phyloP scores from a whole-genome alignment of 2,888 invertebrate genomes.

The Hipparchia sbordonii region DNA sequence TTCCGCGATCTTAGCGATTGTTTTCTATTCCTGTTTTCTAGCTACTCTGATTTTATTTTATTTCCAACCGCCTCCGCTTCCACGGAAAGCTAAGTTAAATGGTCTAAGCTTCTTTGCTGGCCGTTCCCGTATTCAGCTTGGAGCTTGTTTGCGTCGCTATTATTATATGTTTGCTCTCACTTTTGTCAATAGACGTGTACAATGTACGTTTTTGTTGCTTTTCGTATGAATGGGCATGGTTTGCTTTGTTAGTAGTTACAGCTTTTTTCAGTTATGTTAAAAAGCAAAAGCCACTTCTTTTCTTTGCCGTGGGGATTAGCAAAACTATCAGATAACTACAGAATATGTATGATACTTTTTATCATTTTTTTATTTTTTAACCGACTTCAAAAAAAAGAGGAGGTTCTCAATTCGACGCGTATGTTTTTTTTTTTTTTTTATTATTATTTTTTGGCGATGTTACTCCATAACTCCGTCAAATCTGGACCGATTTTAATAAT shows the following conservation, averaged over 20 bases:
- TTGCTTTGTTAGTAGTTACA: background rate
- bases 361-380: no score
- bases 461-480: no score
- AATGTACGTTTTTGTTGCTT: conserved; percentile 28
- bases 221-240: conserved; percentile 21
- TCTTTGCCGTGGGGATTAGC: background rate
- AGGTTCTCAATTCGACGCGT: no score
- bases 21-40: background rate
- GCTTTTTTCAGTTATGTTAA: conserved; percentile 7
- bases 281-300: background rate
- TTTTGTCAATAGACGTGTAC: conserved; percentile 45
- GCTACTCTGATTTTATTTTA: background rate
- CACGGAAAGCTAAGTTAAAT: background rate
- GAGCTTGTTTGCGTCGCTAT: conserved; percentile 54
- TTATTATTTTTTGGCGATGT: no score
- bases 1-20: background rate
- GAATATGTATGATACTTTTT: no score
- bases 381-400: no score
- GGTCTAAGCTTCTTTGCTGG: conserved; percentile 56
- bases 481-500: no score
- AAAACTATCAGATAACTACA: no score
- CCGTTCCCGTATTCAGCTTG: conserved; percentile 45
- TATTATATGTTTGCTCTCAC: conserved; percentile 55
- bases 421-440: no score
- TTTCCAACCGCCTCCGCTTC: conserved; percentile 18